These are phyloP conservation scores for Drosophila biarmipes DNA, from an alignment of 1,140 invertebrate genomes.

Conservation along the genomic window DNA sequence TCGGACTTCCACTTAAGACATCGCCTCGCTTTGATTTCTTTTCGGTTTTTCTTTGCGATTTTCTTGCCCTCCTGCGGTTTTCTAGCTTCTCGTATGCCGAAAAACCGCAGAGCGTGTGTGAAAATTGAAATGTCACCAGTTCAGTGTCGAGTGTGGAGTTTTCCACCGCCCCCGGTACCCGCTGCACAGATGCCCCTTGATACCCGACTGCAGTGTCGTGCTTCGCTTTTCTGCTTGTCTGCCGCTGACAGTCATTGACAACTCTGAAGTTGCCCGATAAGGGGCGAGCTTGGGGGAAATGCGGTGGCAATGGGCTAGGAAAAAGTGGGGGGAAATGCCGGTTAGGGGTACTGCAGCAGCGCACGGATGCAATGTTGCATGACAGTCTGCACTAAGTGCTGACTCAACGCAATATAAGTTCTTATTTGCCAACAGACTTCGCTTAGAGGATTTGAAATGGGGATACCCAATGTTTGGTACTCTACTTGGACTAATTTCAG, in stretches of 20 bases:
- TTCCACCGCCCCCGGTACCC: not conserved
- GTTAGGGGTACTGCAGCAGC: slow-evolving; percentile 26
- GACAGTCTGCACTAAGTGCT: slow-evolving; percentile 74
- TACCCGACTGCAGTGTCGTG: slow-evolving; percentile 43
- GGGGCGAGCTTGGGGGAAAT: slow-evolving; percentile 2
- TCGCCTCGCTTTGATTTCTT: slow-evolving; percentile 36
- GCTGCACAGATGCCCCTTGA: slow-evolving; percentile 4
- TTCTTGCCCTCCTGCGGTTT: not conserved
- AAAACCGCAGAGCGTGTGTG: slow-evolving; percentile 69
- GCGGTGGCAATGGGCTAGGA: slow-evolving; percentile 4
- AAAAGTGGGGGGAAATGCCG: not conserved
- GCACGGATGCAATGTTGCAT: slow-evolving; percentile 75
- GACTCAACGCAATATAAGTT: slow-evolving; percentile 73
- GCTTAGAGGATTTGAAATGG: slow-evolving; percentile 43
- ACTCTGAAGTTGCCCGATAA: slow-evolving; percentile 28
- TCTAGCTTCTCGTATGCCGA: slow-evolving; percentile 22
- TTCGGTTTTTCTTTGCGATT: slow-evolving; percentile 23
- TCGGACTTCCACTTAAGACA: slow-evolving; percentile 24
- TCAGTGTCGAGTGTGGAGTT: slow-evolving; percentile 36
- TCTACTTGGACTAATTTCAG: slow-evolving; percentile 29
- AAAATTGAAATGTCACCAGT: slow-evolving; percentile 79
- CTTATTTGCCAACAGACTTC: slow-evolving; percentile 61
- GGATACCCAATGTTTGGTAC: slow-evolving; percentile 33
- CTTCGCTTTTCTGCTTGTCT: slow-evolving; percentile 75
- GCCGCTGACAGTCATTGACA: slow-evolving; percentile 79